These are phyloP conservation scores for Enteromius anoplus DNA, from an alignment of 2,797 vertebrate species.

Conservation along the genomic window DNA sequence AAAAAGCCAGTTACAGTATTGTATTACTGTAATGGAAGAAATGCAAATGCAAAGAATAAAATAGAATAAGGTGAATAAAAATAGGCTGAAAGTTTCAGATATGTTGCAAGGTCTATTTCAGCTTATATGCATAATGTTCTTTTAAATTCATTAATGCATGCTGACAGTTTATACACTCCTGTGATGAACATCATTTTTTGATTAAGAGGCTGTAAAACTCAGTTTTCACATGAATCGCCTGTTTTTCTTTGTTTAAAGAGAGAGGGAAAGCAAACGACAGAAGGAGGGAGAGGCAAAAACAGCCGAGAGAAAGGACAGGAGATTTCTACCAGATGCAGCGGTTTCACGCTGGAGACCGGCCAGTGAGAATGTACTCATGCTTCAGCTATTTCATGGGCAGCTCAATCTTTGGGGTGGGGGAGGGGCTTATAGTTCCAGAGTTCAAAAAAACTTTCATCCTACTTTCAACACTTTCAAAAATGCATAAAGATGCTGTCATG, in stretches of 20 bases:
- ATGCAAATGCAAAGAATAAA: background rate
- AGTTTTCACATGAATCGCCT: slow-evolving; percentile 24
- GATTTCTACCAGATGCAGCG: slow-evolving; percentile 79
- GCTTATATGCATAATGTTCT: background rate
- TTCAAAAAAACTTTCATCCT: slow-evolving; percentile 40
- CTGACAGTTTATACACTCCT: background rate
- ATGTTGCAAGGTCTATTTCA: background rate
- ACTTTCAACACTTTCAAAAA: slow-evolving; percentile 5
- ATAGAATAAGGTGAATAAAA: background rate
- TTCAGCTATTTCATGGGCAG: slow-evolving; percentile 77
- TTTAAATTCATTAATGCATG: background rate
- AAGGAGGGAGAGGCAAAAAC: slow-evolving; percentile 39
- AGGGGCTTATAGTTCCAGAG: slow-evolving; percentile 12
- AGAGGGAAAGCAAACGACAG: slow-evolving; percentile 20
- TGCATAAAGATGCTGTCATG: background rate
- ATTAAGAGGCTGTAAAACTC: background rate
- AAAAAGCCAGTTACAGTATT: background rate
- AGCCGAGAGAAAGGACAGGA: slow-evolving; percentile 53
- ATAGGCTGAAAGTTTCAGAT: background rate
- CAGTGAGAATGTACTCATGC: slow-evolving; percentile 81
- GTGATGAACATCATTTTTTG: background rate
- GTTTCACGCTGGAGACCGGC: slow-evolving; percentile 72
- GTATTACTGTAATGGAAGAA: background rate
- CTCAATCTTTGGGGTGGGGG: slow-evolving; percentile 53
- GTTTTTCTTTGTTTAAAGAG: slow-evolving; percentile 53